Base-by-base conservation (phyloP, 2,797 vertebrate species). In the Vespertilio murinus region DNA sequence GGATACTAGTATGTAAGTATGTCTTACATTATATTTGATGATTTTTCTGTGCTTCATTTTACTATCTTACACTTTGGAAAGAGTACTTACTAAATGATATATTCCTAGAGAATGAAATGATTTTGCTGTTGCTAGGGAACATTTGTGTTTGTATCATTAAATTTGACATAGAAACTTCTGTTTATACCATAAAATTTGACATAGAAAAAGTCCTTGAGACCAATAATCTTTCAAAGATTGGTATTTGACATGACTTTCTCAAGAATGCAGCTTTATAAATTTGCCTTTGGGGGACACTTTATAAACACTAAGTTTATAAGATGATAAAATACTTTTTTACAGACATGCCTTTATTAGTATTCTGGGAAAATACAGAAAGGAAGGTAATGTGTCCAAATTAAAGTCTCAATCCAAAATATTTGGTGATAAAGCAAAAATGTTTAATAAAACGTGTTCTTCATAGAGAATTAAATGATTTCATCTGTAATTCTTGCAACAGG, bases 251-350 rank as follows among this genome's bases (percentile, higher is more conserved):
- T 56, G 82, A 92, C 67, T 80, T 67, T 65, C 45, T 96, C 30
- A 93, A 77, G 59, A 74, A 85, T 59, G 25, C 13, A 88, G 38
- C 18, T 91, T 93, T 74, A 54, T 67, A 74, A 23, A 78, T 71
- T 89, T 90, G 17, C 40, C 30, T 90, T 42, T 20, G 12, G 7
- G 30, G 18, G 30, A 93, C 25, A 54, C 7, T 40, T 85, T 20
- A 77, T 45, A 74, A 84, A 95, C 94, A 67, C 45, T 40, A 18
- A 93, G 5, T 83, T 69, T 87, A 33, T 45, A 88, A 92, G 82
- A 71, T 42, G 25, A 28, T 28, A 75, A 95, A 64, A 65, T 91
- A 67, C 35, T 74, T 74, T 64, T 25, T 38, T 80, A 16, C 7
- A 49, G 17, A 67, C 40, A 82, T 81, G 17, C 3, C 12, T 78